These are phyloP conservation scores for Spilarctia lutea DNA, from an alignment of 2,888 invertebrate genomes.

Conservation along the genomic window DNA sequence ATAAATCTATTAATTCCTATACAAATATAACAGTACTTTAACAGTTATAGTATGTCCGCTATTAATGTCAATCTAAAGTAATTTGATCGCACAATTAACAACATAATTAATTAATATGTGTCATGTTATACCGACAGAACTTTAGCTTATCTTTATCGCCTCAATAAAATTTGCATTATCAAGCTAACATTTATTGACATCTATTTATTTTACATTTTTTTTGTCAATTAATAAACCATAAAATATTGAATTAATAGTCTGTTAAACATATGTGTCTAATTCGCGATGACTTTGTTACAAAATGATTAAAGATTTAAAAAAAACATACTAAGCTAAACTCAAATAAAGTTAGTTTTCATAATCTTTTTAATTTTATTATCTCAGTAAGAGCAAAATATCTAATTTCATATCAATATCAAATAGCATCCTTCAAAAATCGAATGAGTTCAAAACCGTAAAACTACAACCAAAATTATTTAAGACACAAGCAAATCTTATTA, in stretches of 20 bases:
- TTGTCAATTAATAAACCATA: background rate
- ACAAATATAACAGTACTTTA: slow-evolving; percentile 10
- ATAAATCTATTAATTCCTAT: background rate
- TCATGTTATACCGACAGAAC: background rate
- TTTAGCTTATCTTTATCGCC: background rate
- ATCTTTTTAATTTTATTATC: too few relatives aligned
- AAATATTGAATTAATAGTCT: background rate
- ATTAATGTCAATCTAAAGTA: background rate
- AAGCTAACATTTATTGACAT: background rate
- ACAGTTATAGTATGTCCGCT: slow-evolving; percentile 5
- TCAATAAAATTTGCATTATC: slow-evolving; percentile 15
- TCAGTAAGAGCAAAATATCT: too few relatives aligned
- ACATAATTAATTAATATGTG: slow-evolving; percentile 3
- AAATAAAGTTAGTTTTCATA: too few relatives aligned
- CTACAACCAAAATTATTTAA: too few relatives aligned
- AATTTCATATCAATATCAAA: too few relatives aligned
- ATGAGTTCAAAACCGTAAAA: too few relatives aligned
- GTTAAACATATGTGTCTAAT: background rate
- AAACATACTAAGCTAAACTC: too few relatives aligned
- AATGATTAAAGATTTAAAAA: too few relatives aligned
- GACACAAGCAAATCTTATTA: too few relatives aligned
- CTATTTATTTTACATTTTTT: background rate
- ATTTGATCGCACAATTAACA: slow-evolving; percentile 4
- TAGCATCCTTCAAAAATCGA: too few relatives aligned
- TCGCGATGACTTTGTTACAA: background rate